Conservation (phyloP, 1,140 invertebrate genomes). For the Drosophila equinoxialis region DNA sequence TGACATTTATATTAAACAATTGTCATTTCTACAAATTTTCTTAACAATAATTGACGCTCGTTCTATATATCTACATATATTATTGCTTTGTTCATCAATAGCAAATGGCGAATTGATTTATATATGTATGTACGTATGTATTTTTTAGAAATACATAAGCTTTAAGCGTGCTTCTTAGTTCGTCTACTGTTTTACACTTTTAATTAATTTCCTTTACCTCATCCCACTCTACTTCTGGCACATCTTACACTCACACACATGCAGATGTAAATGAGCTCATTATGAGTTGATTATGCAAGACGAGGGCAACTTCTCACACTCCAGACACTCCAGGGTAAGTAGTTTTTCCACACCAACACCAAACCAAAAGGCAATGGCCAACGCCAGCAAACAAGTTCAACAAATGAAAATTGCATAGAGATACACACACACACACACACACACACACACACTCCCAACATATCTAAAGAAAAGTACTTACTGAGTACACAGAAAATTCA, state of each 20-base stretch:
- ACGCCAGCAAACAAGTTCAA: constrained; percentile 49
- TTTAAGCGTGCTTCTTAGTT: neutral
- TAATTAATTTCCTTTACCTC: constrained; percentile 32
- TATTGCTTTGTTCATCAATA: too few relatives aligned
- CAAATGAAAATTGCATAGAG: constrained; percentile 49
- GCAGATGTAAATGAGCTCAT: constrained; percentile 74
- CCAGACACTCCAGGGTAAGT: neutral
- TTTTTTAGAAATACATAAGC: too few relatives aligned
- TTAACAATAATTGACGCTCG: neutral
- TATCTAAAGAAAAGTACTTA: constrained; percentile 5
- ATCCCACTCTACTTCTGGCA: neutral
- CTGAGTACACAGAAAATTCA: constrained; percentile 58
- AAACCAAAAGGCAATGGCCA: neutral
- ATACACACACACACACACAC: neutral
- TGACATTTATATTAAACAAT: neutral
- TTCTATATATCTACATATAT: too few relatives aligned
- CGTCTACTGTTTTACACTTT: constrained; percentile 10
- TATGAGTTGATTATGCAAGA: constrained; percentile 73
- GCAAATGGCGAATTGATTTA: too few relatives aligned
- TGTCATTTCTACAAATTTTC: neutral
- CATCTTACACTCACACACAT: constrained; percentile 1
- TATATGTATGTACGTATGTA: too few relatives aligned
- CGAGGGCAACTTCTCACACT: constrained; percentile 36
- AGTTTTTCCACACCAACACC: constrained; percentile 46
- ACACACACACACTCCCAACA: neutral